Conservation (phyloP, 2,888 invertebrate species). For the Epirrita christyi region DNA sequence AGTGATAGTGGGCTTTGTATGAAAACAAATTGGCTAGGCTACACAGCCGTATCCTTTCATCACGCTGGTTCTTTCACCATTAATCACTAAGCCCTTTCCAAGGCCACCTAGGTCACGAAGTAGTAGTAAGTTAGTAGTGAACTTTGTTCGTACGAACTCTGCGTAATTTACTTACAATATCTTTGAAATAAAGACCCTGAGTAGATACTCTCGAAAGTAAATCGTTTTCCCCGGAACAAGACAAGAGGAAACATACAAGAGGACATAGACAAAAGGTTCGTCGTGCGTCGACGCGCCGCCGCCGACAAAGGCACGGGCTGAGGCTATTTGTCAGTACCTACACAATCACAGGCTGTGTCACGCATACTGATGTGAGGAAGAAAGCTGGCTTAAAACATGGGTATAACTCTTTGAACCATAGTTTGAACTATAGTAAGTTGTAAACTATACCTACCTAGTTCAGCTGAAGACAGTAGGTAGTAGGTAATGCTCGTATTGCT, state of each 20-base stretch:
- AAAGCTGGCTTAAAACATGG: conserved; percentile 27
- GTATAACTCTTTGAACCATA: conserved; percentile 2
- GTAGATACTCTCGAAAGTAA: conserved; percentile 11
- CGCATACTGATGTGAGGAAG: conserved; percentile 65
- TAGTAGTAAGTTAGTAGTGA: too few species aligned
- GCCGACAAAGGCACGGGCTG: conserved; percentile 68
- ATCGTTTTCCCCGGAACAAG: conserved; percentile 54
- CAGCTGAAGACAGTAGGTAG: too few species aligned
- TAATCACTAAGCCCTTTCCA: too few species aligned
- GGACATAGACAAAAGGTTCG: conserved; percentile 58
- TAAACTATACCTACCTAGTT: too few species aligned
- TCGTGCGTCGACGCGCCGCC: conserved; percentile 58
- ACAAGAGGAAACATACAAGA: conserved; percentile 53
- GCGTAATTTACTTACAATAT: background rate
- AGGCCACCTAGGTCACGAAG: too few species aligned
- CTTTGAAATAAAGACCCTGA: background rate
- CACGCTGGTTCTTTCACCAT: too few species aligned
- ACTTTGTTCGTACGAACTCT: too few species aligned
- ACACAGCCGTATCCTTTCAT: too few species aligned
- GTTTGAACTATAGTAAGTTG: too few species aligned
- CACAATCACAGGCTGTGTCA: conserved; percentile 53
- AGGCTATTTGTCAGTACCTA: conserved; percentile 69
- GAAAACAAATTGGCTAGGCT: too few species aligned
- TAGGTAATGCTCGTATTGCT: too few species aligned
- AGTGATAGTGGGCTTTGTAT: too few species aligned